These are phyloP conservation scores for Acronicta psi DNA, from an alignment of 2,888 invertebrate genomes.

Conservation along the genomic window DNA sequence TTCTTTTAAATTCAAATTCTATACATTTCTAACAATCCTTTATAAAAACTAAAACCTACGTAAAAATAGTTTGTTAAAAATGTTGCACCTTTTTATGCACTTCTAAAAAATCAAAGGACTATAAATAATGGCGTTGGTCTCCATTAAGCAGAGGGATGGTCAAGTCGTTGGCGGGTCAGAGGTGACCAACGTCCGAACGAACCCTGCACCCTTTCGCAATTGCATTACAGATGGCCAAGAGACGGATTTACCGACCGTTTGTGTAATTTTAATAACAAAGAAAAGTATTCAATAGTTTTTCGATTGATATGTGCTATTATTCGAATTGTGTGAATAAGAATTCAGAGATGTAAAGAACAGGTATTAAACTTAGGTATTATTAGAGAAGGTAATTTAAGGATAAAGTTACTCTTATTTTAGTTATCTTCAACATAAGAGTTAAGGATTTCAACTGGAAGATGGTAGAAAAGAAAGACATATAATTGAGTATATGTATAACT, in stretches of 20 bases:
- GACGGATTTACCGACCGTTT: constrained; percentile 49
- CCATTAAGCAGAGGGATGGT: constrained; percentile 32
- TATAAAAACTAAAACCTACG: background rate
- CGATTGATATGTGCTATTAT: constrained; percentile 32
- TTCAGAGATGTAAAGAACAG: background rate
- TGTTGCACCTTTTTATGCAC: constrained; percentile 41
- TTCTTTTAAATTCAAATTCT: too few species aligned
- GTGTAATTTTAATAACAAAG: constrained; percentile 56
- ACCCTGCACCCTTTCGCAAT: constrained; percentile 79
- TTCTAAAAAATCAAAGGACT: constrained; percentile 39
- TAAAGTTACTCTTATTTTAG: too few species aligned
- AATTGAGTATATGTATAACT: too few species aligned
- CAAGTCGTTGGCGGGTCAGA: constrained; percentile 80
- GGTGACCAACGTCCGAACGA: constrained; percentile 80
- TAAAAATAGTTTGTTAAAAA: constrained; percentile 10
- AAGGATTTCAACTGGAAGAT: too few species aligned
- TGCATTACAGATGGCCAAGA: constrained; percentile 55
- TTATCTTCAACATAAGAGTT: too few species aligned
- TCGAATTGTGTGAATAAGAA: constrained; percentile 2
- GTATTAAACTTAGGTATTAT: background rate
- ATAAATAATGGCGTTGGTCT: constrained; percentile 46
- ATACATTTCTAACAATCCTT: too few species aligned
- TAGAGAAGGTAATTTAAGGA: background rate
- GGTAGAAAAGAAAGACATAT: too few species aligned
- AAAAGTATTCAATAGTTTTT: constrained; percentile 18